phyloP scores from a whole-genome alignment of 2,113 vertebrate genomes.

The Dicentrarchus labrax region DNA sequence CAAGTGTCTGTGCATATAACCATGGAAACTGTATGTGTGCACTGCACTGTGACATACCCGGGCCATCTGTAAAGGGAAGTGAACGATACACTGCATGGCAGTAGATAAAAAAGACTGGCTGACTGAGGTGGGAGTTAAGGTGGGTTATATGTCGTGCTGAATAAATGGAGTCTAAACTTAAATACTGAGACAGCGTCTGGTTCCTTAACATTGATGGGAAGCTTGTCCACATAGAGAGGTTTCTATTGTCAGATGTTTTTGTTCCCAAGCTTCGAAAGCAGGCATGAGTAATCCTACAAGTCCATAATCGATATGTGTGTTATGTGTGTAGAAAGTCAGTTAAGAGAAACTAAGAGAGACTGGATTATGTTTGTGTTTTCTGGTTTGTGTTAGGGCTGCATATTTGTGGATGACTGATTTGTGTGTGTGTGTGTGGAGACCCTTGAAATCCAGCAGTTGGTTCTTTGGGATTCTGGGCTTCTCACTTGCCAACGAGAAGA shows the following conservation, averaged over 20 bases:
- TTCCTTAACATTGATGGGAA: slow-evolving; percentile 41
- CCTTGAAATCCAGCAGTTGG: background rate
- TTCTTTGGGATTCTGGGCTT: background rate
- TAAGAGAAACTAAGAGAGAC: slow-evolving; percentile 11
- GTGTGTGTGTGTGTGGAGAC: background rate
- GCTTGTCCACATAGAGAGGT: slow-evolving; percentile 21
- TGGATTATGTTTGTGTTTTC: slow-evolving; percentile 36
- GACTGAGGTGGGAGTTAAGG: slow-evolving; percentile 75
- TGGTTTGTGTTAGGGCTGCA: slow-evolving; percentile 8
- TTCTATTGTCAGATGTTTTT: slow-evolving; percentile 40
- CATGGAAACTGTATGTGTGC: slow-evolving; percentile 49
- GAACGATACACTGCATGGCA: slow-evolving; percentile 57
- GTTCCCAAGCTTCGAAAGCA: slow-evolving; percentile 24
- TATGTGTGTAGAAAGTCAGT: slow-evolving; percentile 36
- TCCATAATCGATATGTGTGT: slow-evolving; percentile 56
- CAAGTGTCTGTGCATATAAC: slow-evolving; percentile 50
- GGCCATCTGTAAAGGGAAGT: slow-evolving; percentile 59
- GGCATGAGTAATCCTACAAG: slow-evolving; percentile 44
- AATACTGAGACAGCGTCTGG: slow-evolving; percentile 60
- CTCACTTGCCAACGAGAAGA: slow-evolving; percentile 10
- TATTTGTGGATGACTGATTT: slow-evolving; percentile 14
- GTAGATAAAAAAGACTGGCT: slow-evolving; percentile 68
- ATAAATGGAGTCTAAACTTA: slow-evolving; percentile 72
- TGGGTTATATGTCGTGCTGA: slow-evolving; percentile 52
- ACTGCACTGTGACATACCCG: slow-evolving; percentile 24